Evolutionary conservation across 2,113 vertebrate genomes (phyloP).

Genomic region (Ctenodactylus gundi): DNA sequence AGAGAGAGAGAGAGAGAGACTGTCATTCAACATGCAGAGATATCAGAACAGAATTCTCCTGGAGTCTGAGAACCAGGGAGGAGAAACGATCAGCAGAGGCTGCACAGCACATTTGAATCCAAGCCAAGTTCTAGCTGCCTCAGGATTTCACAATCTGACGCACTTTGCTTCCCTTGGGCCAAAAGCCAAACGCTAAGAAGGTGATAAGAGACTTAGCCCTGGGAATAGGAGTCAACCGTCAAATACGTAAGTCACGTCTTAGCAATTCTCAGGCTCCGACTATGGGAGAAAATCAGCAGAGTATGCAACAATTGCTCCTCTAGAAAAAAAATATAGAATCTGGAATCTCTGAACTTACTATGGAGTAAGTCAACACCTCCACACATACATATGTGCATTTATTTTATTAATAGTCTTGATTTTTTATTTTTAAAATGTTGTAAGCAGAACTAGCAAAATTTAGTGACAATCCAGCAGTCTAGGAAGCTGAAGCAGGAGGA

Average conservation of each 20-base stretch:
- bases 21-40: background rate
- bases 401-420: background rate
- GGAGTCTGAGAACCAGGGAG: background rate
- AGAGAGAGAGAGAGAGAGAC: no score
- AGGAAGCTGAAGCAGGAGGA: no score
- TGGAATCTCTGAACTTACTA: background rate
- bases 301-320: background rate
- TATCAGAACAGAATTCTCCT: background rate
- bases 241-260: background rate
- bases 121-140: background rate
- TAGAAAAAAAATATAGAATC: background rate
- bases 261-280: background rate
- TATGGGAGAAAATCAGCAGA: background rate
- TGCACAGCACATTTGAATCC: background rate
- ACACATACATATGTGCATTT: background rate
- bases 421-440: background rate
- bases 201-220: background rate
- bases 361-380: background rate
- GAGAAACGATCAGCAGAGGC: background rate
- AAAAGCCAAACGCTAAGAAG: background rate
- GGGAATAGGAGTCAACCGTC: background rate
- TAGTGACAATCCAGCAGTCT: no score
- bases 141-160: background rate
- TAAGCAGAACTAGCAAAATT: background rate
- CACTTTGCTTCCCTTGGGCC: background rate